Evolutionary conservation across 2,888 invertebrate genomes (phyloP).

Genomic region (Leptinotarsa peninsularis): DNA sequence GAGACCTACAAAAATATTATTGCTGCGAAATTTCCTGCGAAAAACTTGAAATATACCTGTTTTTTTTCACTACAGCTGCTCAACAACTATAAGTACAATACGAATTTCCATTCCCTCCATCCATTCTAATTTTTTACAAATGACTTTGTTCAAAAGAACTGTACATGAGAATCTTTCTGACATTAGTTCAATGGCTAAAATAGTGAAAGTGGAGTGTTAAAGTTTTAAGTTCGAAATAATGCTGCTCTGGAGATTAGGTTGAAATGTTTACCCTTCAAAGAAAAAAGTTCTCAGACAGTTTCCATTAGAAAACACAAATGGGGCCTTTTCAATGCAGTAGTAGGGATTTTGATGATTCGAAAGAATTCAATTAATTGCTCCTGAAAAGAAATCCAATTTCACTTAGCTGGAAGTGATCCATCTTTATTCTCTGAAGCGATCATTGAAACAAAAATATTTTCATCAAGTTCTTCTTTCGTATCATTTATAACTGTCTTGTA

Average conservation of each 20-base stretch:
- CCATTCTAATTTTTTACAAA: no score
- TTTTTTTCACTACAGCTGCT: no score
- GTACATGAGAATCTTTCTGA: no score
- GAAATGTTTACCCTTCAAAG: neutral
- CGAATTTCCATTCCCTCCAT: no score
- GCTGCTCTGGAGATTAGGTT: neutral
- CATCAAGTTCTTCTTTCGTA: no score
- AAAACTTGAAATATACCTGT: no score
- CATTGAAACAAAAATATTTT: no score
- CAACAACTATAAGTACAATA: no score
- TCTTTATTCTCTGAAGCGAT: neutral
- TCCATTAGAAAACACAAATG: neutral
- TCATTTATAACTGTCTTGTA: no score
- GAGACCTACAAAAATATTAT: no score
- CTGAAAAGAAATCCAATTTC: neutral
- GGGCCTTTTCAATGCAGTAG: neutral
- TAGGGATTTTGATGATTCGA: neutral
- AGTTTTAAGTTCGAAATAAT: neutral
- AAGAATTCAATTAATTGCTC: neutral
- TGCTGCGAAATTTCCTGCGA: no score
- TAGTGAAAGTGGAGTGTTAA: neutral
- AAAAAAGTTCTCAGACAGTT: neutral
- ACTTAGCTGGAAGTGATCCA: neutral
- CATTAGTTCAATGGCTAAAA: neutral
- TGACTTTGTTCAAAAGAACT: no score